A percentile compares a stretch with the other conserved stretches of the same genome.
Conservation (phyloP, 2,797 vertebrate species). For the Vireo griseus region DNA sequence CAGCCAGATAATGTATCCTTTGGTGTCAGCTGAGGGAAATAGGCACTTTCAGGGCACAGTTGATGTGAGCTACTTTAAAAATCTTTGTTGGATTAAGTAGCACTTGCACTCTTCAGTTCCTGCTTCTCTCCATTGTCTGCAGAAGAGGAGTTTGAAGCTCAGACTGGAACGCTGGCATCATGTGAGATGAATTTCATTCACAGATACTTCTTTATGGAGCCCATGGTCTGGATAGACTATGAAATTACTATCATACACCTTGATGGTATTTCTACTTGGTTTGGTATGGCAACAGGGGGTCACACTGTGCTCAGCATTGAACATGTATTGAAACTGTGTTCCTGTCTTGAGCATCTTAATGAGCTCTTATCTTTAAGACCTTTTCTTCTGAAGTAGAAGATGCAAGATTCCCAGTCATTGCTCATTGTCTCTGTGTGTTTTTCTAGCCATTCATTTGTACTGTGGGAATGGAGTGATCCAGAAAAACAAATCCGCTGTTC, state of each 20-base stretch:
- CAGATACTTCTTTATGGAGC: background rate
- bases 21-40: background rate
- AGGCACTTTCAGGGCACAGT: background rate
- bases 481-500: background rate
- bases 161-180: background rate
- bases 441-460: background rate
- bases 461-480: background rate
- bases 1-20: background rate
- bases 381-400: background rate
- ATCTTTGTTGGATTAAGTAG: background rate
- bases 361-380: background rate
- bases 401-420: background rate
- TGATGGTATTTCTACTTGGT: background rate
- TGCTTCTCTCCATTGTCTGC: background rate
- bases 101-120: background rate
- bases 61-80: background rate
- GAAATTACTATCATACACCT: background rate
- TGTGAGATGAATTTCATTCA: background rate
- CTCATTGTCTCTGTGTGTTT: background rate
- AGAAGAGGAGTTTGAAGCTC: background rate
- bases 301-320: background rate
- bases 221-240: background rate
- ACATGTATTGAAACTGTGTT: background rate
- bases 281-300: background rate
- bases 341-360: background rate